Conservation (phyloP, 2,888 invertebrate species). For the Aphrophora alni region DNA sequence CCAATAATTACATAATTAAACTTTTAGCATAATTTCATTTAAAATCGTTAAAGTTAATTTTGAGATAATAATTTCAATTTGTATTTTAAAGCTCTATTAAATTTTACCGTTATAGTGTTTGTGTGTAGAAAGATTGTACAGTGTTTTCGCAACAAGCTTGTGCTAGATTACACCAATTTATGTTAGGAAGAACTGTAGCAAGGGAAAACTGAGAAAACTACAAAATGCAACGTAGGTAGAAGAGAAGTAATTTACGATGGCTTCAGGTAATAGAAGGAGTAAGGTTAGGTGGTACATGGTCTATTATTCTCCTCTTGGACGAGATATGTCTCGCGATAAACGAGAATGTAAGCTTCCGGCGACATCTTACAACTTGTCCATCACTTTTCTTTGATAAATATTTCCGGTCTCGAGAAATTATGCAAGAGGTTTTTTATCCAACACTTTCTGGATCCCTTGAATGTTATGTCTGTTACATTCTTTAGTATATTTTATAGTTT, state of each 20-base stretch:
- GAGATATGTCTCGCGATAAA: neutral
- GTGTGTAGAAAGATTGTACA: no score
- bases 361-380: neutral
- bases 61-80: no score
- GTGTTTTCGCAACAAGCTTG: no score
- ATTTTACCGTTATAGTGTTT: no score
- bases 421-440: neutral
- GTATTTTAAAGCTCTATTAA: no score
- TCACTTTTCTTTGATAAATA: neutral
- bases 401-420: neutral
- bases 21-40: no score
- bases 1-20: no score
- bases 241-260: slow-evolving; percentile 10
- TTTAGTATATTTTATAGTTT: no score
- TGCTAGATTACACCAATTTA: no score
- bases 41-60: no score
- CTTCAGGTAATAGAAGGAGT: neutral
- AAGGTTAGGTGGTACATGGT: neutral
- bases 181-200: neutral
- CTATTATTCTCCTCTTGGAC: neutral
- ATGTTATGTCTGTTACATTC: no score
- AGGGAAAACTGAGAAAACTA: neutral
- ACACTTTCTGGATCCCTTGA: no score
- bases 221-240: neutral
- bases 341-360: neutral